Conservation (phyloP, 2,797 vertebrate species). For the Tiaroga cobitis region DNA sequence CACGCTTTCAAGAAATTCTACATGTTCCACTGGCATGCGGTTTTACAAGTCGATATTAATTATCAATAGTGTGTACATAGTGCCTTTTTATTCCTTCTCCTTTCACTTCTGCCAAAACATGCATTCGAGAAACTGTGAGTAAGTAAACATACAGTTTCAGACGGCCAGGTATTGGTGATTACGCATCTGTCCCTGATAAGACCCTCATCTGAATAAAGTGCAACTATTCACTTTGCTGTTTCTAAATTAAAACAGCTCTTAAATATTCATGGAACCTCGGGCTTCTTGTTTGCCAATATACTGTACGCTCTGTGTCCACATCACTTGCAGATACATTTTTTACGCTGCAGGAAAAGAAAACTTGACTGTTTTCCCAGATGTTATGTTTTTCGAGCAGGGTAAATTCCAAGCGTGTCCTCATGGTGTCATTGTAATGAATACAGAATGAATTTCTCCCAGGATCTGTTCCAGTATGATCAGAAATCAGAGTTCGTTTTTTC, state of each 20-base stretch:
- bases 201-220: constrained; percentile 3
- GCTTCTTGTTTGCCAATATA: constrained; percentile 36
- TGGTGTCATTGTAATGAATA: constrained; percentile 29
- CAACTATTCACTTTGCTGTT: constrained; percentile 8
- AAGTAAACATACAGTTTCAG: constrained; percentile 58
- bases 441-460: constrained; percentile 14
- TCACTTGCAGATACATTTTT: constrained; percentile 18
- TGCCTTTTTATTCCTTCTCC: background rate
- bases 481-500: background rate
- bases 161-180: constrained; percentile 22
- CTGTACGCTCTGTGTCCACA: constrained; percentile 30
- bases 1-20: constrained; percentile 67
- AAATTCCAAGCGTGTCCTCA: constrained; percentile 32
- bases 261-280: constrained; percentile 29
- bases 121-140: constrained; percentile 57
- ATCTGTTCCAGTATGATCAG: constrained; percentile 31
- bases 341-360: background rate
- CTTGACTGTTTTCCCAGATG: constrained; percentile 2
- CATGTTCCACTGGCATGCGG: constrained; percentile 60
- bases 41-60: background rate
- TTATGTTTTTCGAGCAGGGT: constrained; percentile 4
- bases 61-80: constrained; percentile 9
- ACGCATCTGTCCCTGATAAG: constrained; percentile 3
- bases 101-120: background rate
- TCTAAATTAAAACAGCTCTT: constrained; percentile 19